These are phyloP conservation scores for Argyra leucocephala DNA, from an alignment of 2,888 invertebrate genomes.

Conservation along the genomic window DNA sequence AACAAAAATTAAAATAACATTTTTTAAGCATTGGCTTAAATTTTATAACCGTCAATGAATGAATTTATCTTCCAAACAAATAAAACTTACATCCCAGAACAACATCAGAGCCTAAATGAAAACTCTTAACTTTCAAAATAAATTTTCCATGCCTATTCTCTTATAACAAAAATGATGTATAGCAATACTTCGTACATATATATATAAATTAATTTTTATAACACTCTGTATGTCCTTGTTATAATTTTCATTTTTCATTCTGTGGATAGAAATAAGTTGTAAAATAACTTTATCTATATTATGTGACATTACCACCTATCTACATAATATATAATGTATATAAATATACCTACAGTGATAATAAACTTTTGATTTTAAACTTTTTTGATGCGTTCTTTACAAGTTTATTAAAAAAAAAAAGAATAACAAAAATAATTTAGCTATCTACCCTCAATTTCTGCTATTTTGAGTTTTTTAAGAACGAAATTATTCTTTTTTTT, in stretches of 20 bases:
- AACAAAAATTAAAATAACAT: no score
- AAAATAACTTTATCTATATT: background rate
- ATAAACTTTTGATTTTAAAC: background rate
- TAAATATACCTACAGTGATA: background rate
- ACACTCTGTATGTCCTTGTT: constrained; percentile 8
- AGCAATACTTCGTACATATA: no score
- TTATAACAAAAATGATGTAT: no score
- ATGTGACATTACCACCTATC: background rate
- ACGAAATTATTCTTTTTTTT: no score
- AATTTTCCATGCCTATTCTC: no score
- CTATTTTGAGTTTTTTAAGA: no score
- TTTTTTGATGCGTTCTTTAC: background rate
- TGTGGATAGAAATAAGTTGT: background rate
- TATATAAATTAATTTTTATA: background rate
- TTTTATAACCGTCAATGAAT: no score
- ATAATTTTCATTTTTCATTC: background rate
- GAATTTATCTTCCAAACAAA: no score
- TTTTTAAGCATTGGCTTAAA: no score
- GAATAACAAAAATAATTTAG: constrained; percentile 20
- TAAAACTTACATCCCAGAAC: no score
- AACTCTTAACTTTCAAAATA: no score
- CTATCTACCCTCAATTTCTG: constrained; percentile 15
- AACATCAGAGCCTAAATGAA: no score
- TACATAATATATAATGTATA: background rate
- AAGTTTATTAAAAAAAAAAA: background rate